These are phyloP conservation scores for Catharus fuscescens DNA, from an alignment of 2,113 vertebrate genomes.

Conservation along the genomic window DNA sequence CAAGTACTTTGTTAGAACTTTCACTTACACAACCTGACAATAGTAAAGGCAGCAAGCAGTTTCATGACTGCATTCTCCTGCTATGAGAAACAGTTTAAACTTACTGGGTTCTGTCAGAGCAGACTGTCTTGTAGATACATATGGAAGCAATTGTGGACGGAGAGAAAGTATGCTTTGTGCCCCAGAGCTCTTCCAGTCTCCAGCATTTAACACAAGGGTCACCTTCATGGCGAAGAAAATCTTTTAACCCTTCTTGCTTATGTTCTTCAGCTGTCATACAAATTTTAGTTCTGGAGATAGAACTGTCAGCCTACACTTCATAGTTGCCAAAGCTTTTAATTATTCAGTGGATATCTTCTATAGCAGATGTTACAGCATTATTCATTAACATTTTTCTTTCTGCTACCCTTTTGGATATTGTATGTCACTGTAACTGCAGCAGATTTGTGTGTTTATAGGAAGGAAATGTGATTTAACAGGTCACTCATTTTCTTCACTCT, in stretches of 20 bases:
- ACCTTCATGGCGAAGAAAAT: not conserved
- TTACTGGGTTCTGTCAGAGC: not conserved
- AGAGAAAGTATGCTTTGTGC: not conserved
- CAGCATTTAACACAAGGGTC: not conserved
- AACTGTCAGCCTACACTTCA: not conserved
- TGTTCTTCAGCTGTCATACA: not conserved
- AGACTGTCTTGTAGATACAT: not conserved
- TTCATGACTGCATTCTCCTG: not conserved
- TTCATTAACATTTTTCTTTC: not conserved
- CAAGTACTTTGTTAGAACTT: conserved; percentile 71
- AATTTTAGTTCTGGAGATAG: not conserved
- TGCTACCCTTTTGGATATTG: not conserved
- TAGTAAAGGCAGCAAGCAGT: not conserved
- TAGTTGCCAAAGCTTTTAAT: not conserved
- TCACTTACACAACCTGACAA: not conserved
- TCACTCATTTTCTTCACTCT: conserved; percentile 31
- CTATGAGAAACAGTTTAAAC: not conserved
- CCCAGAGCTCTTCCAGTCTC: not conserved
- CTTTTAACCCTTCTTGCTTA: not conserved
- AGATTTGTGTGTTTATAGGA: not conserved
- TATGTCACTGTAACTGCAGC: not conserved
- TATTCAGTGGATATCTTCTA: not conserved
- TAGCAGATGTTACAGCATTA: not conserved
- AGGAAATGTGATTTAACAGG: not conserved
- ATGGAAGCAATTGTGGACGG: not conserved